These are phyloP conservation scores for Pachycephus smyrnensis DNA, from an alignment of 2,888 invertebrate genomes.

Conservation along the genomic window DNA sequence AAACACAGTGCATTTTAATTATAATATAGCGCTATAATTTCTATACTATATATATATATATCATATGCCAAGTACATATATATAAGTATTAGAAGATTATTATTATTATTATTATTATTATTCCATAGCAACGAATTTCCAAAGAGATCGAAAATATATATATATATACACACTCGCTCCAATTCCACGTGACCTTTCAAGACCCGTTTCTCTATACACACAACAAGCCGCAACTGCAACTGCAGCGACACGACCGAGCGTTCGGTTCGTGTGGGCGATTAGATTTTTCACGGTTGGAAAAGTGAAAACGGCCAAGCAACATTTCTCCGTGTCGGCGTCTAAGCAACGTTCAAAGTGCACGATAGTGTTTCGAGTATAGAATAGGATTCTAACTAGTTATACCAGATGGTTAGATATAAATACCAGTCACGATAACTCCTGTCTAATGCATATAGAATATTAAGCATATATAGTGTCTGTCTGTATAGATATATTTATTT, in stretches of 20 bases:
- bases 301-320: background rate
- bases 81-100: background rate
- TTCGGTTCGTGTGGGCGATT: background rate
- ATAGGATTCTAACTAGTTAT: background rate
- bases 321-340: background rate
- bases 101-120: background rate
- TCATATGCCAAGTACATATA: background rate
- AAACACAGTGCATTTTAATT: background rate
- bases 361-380: background rate
- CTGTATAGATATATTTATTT: background rate
- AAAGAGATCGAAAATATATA: background rate
- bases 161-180: background rate
- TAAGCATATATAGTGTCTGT: background rate
- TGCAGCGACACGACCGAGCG: background rate
- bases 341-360: background rate
- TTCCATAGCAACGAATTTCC: background rate
- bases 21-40: background rate
- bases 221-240: background rate
- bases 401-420: background rate
- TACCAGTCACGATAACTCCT: background rate
- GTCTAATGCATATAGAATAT: background rate
- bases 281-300: background rate
- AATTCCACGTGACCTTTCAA: background rate
- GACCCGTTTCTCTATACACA: background rate
- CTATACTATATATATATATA: background rate